Base-by-base conservation (phyloP, 2,888 invertebrate genomes). In the Aethes cnicana region DNA sequence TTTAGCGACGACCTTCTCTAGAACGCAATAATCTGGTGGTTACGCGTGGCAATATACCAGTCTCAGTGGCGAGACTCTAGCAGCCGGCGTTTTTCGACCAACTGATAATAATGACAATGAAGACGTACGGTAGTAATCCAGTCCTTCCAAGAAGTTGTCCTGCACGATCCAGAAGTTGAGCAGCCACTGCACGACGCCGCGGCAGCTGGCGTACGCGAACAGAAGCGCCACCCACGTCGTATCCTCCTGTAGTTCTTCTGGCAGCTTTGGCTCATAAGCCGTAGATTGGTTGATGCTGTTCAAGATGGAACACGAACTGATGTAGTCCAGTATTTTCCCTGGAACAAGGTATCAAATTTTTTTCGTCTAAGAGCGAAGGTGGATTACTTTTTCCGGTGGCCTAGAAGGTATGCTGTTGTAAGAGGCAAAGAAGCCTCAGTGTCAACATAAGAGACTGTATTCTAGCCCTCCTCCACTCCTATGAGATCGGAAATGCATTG, bases 101-200 rank as follows among this genome's bases (percentile, higher is more conserved):
- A 5, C 8, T 2, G 5, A 23, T 6, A 5, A 21, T 30, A n/a
- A 1, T 12, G 5, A 21, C 1, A 11, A 43, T 11, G 12, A 41
- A 11, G 12, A 72, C 84, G 78, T 54, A 84, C 87, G 75, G 39
- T 71, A 77, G 7, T 50, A 42, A 0, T 50, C 61, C 3, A 78
- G 33, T 0, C 86, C 82, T 16, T 74, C 73, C 17, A 63, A 72
- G 50, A 79, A 86, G 50, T 79, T 83, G 52, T 89, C 88, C 44
- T 85, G 80, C 0, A 86, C 64, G 7, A 86, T 61, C 87, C 88
- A 88, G 42, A 78, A 81, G 65, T 89, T 89, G 39, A 84, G 17
- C 9, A 86, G 23, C 85, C 85, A 87, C 48, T 76, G 81, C 6
- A 87, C 80, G 1, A 85, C 48, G 1, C 81, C 86, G 7, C 87